Base-by-base conservation (phyloP, 2,797 vertebrate genomes). In the Macrochelys suwanniensis region DNA sequence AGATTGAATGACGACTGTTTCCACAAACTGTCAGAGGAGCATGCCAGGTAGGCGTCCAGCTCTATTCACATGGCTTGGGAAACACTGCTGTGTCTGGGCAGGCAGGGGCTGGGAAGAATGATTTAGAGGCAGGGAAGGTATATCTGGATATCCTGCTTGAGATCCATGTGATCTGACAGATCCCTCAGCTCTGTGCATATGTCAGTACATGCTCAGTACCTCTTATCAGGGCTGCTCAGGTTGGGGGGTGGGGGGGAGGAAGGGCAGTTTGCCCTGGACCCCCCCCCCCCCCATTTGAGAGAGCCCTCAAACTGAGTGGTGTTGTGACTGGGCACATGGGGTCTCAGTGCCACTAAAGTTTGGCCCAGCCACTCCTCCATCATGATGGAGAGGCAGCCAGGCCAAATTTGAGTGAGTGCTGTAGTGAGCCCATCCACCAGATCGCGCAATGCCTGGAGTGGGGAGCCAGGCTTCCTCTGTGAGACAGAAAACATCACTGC, bases 191-290 rank as follows among this genome's bases (percentile, higher is more conserved):
- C 47, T 86, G 13, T 1, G 13, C 31, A 54, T 51, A 79, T 0
- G 1, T 71, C 47, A 77, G 28, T 53, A 68, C 0, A 37, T 0
- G 0, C 19, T n/a, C 28, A 71, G n/a, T 37, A 42, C 37, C 37
- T 42, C 68, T 71, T 42, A 37, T 12, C 68, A 71, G 37, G n/a
- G 19, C 19, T 71, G 68, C 37, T 37, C 68, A 71, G 68, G 15
- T 25, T 11, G 7, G 45, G 45, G 11, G 15, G 50, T 23, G 4
- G 0, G 15, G 50, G 28, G 4, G 1, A 1, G 54, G 9, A 9
- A 10, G 21, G 28, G 28, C 16, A 54, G n/a, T 68, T 68, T 68
- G 65, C n/a, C 17, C 19, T 68, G n/a, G 33, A 68, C n/a, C 68
- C 37, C 37, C 37, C 5, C 37, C n/a, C 68, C 37, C 37, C 37